A percentile compares a stretch with the other conserved stretches of the same genome.
phyloP scores from a whole-genome alignment of 2,113 vertebrate species.

The Gymnogyps californianus region DNA sequence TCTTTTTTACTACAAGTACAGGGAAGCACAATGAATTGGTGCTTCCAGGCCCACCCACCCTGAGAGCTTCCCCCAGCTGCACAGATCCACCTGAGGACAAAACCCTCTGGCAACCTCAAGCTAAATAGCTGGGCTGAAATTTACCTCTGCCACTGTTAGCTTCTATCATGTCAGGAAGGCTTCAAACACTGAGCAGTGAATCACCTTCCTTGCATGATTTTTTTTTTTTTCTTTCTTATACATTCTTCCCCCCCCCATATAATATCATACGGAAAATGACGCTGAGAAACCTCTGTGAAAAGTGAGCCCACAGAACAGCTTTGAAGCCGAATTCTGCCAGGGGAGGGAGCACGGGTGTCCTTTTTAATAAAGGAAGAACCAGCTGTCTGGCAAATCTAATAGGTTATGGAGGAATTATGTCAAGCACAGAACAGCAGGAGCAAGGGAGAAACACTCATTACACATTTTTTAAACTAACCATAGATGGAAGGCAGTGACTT shows the following conservation, averaged over 20 bases:
- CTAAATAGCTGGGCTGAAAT: background rate
- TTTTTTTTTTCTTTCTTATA: background rate
- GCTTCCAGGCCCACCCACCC: background rate
- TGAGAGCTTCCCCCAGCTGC: background rate
- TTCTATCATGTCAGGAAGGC: background rate
- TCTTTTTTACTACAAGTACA: background rate
- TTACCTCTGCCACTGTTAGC: background rate
- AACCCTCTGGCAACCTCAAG: background rate
- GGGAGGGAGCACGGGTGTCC: background rate
- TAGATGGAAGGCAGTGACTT: background rate
- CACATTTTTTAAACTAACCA: constrained; percentile 22
- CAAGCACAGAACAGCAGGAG: constrained; percentile 12
- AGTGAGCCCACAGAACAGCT: background rate
- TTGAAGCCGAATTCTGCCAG: background rate
- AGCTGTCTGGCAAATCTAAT: constrained; percentile 5
- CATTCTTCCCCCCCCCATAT: background rate
- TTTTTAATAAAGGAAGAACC: background rate
- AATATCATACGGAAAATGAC: background rate
- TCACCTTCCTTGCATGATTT: background rate
- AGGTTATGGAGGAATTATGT: background rate
- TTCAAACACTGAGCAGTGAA: background rate
- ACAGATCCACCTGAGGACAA: background rate
- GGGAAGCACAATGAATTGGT: background rate
- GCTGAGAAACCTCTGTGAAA: background rate
- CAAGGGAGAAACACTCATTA: constrained; percentile 14